Evolutionary conservation across 2,113 vertebrate genomes (phyloP).

Genomic region (Corythornis madagascariensis): DNA sequence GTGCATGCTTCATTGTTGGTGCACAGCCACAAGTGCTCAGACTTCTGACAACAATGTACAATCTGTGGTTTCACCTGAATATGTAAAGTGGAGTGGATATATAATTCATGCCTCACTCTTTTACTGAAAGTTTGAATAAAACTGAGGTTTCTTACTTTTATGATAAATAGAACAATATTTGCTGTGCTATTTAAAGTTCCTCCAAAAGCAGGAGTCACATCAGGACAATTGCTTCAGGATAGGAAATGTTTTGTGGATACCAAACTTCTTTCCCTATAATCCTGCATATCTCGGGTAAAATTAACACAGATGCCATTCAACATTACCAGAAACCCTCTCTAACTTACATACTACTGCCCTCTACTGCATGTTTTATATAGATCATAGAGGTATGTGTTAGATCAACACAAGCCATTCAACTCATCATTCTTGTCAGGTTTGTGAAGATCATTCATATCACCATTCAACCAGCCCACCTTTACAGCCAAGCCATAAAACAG

Average conservation of each 20-base stretch:
- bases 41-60: neutral
- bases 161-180: neutral
- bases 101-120: neutral
- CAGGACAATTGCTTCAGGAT: neutral
- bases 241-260: neutral
- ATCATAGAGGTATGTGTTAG: neutral
- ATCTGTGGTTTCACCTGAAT: neutral
- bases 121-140: neutral
- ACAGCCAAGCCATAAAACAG: neutral
- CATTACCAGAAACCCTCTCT: neutral
- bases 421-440: neutral
- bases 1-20: neutral
- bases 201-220: neutral
- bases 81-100: neutral
- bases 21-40: neutral
- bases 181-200: neutral
- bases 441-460: neutral
- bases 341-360: neutral
- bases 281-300: neutral
- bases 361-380: neutral
- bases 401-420: neutral
- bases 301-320: neutral
- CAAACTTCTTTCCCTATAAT: neutral
- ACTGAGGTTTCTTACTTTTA: neutral
- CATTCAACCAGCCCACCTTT: neutral